Evolutionary conservation across 2,113 vertebrate genomes (phyloP).

Genomic region (Chloroceryle aenea): DNA sequence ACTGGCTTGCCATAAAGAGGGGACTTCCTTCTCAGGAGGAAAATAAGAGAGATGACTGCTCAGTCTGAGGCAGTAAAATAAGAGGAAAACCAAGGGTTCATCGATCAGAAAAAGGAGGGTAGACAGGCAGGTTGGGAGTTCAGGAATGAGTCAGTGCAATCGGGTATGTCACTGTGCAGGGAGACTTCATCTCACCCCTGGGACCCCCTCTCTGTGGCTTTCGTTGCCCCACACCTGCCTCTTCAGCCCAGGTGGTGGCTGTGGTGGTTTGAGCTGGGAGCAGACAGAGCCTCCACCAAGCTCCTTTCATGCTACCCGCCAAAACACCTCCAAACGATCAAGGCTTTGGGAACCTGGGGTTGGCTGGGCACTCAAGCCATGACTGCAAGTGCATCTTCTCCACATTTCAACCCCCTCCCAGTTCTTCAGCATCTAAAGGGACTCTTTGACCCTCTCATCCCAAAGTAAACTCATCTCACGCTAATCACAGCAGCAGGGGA

Average conservation of each 20-base stretch:
- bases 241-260: background rate
- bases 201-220: background rate
- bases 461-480: background rate
- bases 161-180: rapidly evolving
- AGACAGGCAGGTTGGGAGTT: background rate
- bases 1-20: background rate
- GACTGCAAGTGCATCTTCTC: background rate
- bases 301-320: background rate
- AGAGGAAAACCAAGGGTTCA: background rate
- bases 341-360: background rate
- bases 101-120: background rate
- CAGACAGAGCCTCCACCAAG: background rate
- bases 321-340: background rate
- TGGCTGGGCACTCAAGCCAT: rapidly evolving
- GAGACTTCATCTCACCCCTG: background rate
- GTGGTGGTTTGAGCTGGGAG: background rate
- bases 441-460: background rate
- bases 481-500: background rate
- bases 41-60: background rate
- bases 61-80: background rate
- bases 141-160: background rate
- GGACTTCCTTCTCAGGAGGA: background rate
- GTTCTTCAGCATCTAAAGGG: background rate
- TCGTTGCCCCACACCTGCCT: background rate
- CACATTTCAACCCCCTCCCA: background rate